A percentile compares a stretch with the other conserved stretches of the same genome.
These are phyloP conservation scores for Sweltsa coloradensis DNA, from an alignment of 1,140 invertebrate species.

Conservation along the genomic window DNA sequence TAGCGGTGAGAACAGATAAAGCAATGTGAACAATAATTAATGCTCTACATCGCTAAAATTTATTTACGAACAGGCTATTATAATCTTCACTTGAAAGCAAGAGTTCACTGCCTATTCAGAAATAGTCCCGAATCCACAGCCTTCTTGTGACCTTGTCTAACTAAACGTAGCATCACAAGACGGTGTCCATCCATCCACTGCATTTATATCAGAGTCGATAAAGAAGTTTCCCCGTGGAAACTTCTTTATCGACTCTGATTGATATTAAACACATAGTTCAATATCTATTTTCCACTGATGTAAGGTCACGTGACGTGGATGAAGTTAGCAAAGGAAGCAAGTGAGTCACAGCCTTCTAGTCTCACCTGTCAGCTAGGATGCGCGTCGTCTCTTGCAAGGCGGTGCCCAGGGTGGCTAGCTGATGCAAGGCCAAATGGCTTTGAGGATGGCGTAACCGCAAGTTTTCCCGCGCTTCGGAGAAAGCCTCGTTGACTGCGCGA, in stretches of 20 bases:
- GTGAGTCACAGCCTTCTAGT: not conserved
- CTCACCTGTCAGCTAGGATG: conserved; percentile 1
- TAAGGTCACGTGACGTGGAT: not conserved
- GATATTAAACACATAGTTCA: not conserved
- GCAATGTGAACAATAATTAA: not conserved
- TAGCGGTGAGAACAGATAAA: not conserved
- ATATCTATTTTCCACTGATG: no score
- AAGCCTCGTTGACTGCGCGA: conserved; percentile 3
- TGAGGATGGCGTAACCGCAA: conserved; percentile 1
- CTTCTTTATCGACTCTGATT: not conserved
- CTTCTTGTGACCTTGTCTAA: no score
- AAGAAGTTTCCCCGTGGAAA: not conserved
- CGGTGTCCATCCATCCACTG: not conserved
- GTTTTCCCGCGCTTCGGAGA: not conserved
- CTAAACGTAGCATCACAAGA: not conserved
- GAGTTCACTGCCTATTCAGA: not conserved
- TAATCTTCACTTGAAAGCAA: no score
- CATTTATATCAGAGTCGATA: not conserved
- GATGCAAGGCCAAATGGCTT: not conserved
- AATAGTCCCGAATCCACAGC: no score
- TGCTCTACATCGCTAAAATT: not conserved
- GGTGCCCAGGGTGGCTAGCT: not conserved
- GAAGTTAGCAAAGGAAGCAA: not conserved
- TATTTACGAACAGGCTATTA: not conserved
- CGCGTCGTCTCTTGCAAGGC: not conserved